Base-by-base conservation (phyloP, 2,113 vertebrate species). In the Pseudopipra pipra region DNA sequence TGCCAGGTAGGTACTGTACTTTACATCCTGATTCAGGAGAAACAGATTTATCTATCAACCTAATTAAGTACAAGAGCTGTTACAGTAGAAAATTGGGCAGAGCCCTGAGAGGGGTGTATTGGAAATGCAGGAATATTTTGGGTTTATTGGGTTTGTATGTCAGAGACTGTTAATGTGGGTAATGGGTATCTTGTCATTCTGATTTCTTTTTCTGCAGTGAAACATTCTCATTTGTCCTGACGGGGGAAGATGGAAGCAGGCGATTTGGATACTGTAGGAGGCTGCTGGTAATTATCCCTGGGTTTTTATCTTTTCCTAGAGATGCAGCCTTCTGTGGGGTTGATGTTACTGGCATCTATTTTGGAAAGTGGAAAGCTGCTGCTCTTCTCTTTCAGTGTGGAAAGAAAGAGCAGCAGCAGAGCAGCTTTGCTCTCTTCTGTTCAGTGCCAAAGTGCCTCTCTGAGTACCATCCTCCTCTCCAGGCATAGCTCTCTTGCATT, bases 201-300 rank as follows among this genome's bases (percentile, higher is more conserved):
- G 37, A 14, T 84, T 89, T 88, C 56, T 93, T 52, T 75, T 93
- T 72, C 93, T 87, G 41, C 95, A 99, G 99, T 93, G 99, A 99
- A 95, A 99, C 99, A 0, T 99, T 99, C 97, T 99, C 99, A 1
- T 99, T 99, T 86, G 99, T 99, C 84, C 90, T 99, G 91, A 99
- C 99, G 3, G 99, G 99, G 62, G 99, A 99, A 96, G 99, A 99
- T 47, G 99, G 99, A 76, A 99, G 99, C 97, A 98, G 99, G 44
- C 94, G 99, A 79, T 99, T 99, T 47, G 99, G 99, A 41, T 99
- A 99, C 88, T 99, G 99, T 94, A 98, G 99, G 13, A 98, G 99
- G 94, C 98, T 99, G 86, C 97, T 99, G 99, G 99, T 99, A 97
- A 97, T 97, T 94, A 87, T 55, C 7, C 16, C 35, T 62, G 19